Evolutionary conservation across 2,797 vertebrate genomes (phyloP).

Genomic region (Poecile montanus): DNA sequence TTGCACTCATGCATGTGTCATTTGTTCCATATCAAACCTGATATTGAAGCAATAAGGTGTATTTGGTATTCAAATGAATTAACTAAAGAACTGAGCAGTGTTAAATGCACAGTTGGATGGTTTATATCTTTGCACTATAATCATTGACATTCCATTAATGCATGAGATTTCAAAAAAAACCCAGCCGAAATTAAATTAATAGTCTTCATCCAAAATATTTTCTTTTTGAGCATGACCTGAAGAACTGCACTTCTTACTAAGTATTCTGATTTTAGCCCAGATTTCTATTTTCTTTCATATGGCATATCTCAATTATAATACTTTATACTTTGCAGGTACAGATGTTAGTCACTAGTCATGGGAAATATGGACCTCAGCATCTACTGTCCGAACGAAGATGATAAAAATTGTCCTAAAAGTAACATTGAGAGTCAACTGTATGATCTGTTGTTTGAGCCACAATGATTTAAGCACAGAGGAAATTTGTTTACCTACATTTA

Average conservation of each 20-base stretch:
- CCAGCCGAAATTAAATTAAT: not conserved
- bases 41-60: not conserved
- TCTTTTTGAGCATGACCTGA: not conserved
- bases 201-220: not conserved
- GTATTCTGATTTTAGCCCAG: not conserved
- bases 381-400: not conserved
- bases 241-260: not conserved
- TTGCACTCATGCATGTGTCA: not conserved
- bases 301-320: not conserved
- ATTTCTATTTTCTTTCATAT: not conserved
- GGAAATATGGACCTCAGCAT: not conserved
- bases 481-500: not conserved
- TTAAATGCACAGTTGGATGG: not conserved
- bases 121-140: not conserved
- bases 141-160: not conserved
- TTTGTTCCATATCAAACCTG: not conserved
- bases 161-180: not conserved
- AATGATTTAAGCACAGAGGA: not conserved
- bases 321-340: not conserved
- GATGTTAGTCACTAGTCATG: not conserved
- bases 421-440: not conserved
- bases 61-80: not conserved
- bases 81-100: not conserved
- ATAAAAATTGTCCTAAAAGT: not conserved
- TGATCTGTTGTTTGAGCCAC: not conserved